Percentiles rank a stretch among this genome's conserved stretches.
These are phyloP conservation scores for Nixonia krombeini DNA, from an alignment of 1,140 invertebrate genomes.

Conservation along the genomic window DNA sequence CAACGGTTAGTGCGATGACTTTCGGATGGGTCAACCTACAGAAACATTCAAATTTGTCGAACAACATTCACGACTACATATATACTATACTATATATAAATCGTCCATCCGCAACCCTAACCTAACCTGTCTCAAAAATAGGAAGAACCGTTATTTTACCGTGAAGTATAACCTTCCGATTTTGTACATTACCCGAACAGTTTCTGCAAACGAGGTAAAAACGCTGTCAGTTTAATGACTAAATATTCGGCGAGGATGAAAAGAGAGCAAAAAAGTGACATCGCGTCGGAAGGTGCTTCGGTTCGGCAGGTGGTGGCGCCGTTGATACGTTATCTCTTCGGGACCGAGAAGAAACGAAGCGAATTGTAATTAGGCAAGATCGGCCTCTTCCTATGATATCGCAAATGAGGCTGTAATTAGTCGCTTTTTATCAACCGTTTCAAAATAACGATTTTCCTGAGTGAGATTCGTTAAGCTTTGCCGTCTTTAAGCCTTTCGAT, in stretches of 20 bases:
- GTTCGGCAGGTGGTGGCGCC: constrained; percentile 18
- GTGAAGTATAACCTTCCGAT: too few species aligned
- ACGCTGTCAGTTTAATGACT: too few species aligned
- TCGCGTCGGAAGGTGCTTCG: neutral
- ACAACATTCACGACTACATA: too few species aligned
- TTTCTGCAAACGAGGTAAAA: constrained; percentile 3
- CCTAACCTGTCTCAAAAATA: too few species aligned
- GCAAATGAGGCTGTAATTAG: constrained; percentile 15
- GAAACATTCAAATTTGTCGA: too few species aligned
- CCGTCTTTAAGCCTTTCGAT: neutral
- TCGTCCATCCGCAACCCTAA: too few species aligned
- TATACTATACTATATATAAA: too few species aligned
- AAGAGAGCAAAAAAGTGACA: constrained; percentile 1
- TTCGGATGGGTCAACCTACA: too few species aligned
- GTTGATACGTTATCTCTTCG: constrained; percentile 8
- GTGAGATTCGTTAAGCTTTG: neutral
- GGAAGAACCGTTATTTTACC: too few species aligned
- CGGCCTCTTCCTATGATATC: neutral
- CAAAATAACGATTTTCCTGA: neutral
- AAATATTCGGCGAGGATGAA: neutral
- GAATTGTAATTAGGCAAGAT: constrained; percentile 14
- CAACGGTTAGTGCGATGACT: too few species aligned
- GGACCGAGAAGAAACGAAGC: constrained; percentile 6
- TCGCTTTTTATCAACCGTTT: neutral
- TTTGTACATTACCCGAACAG: too few species aligned